A percentile compares a stretch with the other conserved stretches of the same genome.
These are phyloP conservation scores for Drosophila fuyamai DNA, from an alignment of 1,140 invertebrate species.

Conservation along the genomic window DNA sequence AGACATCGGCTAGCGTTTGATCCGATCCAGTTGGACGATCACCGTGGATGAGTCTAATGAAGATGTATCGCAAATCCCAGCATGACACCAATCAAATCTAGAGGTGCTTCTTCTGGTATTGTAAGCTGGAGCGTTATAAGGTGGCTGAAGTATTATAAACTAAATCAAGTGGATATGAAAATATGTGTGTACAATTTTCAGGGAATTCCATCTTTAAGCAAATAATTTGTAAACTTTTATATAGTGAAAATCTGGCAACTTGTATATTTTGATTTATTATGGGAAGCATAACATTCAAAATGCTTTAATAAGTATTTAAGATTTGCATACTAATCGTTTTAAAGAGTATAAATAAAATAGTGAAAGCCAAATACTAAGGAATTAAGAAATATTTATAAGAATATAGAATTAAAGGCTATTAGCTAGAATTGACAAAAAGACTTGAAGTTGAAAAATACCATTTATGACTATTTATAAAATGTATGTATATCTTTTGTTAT, in stretches of 20 bases:
- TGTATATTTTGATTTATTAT: too few relatives aligned
- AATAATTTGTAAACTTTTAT: neutral
- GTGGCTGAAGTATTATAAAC: neutral
- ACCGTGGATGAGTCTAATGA: constrained; percentile 34
- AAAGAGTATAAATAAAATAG: too few relatives aligned
- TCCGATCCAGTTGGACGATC: constrained; percentile 21
- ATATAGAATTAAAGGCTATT: too few relatives aligned
- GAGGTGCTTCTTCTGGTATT: constrained; percentile 1
- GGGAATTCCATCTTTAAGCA: neutral
- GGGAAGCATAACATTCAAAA: too few relatives aligned
- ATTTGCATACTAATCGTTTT: too few relatives aligned
- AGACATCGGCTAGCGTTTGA: constrained; percentile 40
- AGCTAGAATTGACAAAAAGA: too few relatives aligned
- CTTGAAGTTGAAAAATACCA: too few relatives aligned
- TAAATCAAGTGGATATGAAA: neutral
- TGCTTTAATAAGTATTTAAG: too few relatives aligned
- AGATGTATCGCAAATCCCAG: constrained; percentile 55
- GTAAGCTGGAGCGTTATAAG: constrained; percentile 10
- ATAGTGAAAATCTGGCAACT: neutral
- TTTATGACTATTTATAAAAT: too few relatives aligned
- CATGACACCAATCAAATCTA: constrained; percentile 32
- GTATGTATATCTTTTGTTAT: too few relatives aligned
- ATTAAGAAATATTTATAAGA: too few relatives aligned
- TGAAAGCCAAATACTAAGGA: too few relatives aligned
- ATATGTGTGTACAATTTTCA: neutral